Base-by-base conservation (phyloP, 2,113 vertebrate species). In the Perca fluviatilis region DNA sequence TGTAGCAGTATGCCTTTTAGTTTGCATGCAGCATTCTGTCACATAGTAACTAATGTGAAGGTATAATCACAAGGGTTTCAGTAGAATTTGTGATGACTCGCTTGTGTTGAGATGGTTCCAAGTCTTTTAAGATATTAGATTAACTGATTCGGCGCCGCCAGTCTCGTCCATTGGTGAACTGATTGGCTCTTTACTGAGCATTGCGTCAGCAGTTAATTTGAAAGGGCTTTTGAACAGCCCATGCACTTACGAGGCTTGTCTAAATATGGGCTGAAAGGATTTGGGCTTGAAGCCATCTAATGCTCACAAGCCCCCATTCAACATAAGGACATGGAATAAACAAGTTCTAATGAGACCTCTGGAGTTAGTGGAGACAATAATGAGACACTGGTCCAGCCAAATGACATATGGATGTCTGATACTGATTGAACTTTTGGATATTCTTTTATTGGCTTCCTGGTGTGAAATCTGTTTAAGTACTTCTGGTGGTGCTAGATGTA, bases 331-430 rank as follows among this genome's bases (percentile, higher is more conserved):
- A 66, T 43, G 74, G 27, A 79, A 72, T 83, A 84, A 89, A 86
- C 74, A 66, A 70, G 75, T 77, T 69, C 57, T 82, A 90, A 89
- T 88, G 90, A 91, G 86, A 79, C 81, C 64, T 64, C 67, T 15
- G 50, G 74, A 76, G 67, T 74, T 51, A 62, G 63, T 40, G 46
- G 72, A 53, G 78, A 49, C 54, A 62, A 63, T 82, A 76, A 87
- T 73, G 66, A 89, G 21, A 51, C 74, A 49, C 77, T 81, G 81
- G 84, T 85, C 43, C 60, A 63, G 63, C 73, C 83, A 60, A 65
- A 67, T 84, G 84, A 50, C 86, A 79, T 77, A 80, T 86, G 80
- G 62, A 79, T 66, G 54, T 62, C 65, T 79, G 40, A 54, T 71
- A 36, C 56, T 66, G 66, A 77, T n/a, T 63, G 62, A 65, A 40